Conservation (phyloP, 2,113 vertebrate genomes). For the Elanoides forficatus region DNA sequence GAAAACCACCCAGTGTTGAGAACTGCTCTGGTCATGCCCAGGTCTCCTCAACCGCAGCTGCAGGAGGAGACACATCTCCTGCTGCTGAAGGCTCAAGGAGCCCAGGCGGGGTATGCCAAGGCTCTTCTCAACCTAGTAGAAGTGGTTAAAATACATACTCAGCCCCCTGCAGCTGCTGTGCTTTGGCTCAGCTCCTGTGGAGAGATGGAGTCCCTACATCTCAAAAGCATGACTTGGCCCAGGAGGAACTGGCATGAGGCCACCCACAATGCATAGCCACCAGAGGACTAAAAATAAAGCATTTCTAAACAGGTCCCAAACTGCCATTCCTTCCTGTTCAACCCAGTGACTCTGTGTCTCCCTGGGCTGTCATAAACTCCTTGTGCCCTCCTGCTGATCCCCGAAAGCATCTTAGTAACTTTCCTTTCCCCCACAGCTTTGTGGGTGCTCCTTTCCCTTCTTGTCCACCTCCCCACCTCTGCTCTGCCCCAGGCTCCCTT, state of each 20-base stretch:
- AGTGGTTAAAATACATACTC: not conserved
- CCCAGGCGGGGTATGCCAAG: not conserved
- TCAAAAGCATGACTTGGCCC: not conserved
- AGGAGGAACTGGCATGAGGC: not conserved
- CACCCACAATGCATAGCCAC: not conserved
- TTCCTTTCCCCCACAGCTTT: not conserved
- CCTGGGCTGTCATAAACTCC: not conserved
- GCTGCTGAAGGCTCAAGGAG: not conserved
- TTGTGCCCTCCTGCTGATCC: too few species aligned
- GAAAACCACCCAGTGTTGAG: not conserved
- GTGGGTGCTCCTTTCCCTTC: not conserved
- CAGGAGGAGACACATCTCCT: not conserved
- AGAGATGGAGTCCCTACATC: not conserved
- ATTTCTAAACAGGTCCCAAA: not conserved
- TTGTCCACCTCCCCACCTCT: not conserved
- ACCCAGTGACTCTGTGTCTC: not conserved
- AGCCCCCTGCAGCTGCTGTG: not conserved
- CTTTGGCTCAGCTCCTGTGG: not conserved
- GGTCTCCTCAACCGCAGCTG: not conserved
- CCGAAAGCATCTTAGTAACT: not conserved
- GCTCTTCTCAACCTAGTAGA: not conserved
- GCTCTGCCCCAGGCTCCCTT: not conserved
- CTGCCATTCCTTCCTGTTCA: not conserved
- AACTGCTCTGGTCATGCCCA: not conserved
- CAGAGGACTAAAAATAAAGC: not conserved